These are phyloP conservation scores for Zootoca vivipara DNA, from an alignment of 2,113 vertebrate species.

Conservation along the genomic window DNA sequence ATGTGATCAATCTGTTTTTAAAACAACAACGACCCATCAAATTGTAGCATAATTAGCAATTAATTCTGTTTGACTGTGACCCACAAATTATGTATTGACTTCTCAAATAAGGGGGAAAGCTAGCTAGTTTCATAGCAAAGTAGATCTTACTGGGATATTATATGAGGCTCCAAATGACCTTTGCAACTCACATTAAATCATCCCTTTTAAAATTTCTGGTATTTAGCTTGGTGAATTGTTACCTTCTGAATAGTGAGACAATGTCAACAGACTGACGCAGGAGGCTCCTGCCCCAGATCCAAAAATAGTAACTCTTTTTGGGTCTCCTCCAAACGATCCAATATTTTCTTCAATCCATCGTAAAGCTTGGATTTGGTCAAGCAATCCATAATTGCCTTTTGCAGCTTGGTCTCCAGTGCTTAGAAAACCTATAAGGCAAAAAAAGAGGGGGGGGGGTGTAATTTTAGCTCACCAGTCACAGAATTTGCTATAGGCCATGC, in stretches of 20 bases:
- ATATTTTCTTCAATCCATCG: conserved; percentile 98
- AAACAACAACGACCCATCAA: neutral
- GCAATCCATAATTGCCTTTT: conserved; percentile 94
- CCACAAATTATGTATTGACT: neutral
- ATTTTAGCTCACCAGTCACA: conserved; percentile 29
- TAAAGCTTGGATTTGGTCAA: conserved; percentile 97
- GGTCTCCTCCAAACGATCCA: conserved; percentile 93
- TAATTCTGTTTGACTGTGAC: neutral
- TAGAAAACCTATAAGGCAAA: conserved; percentile 84
- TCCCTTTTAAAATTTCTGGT: neutral
- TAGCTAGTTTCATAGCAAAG: neutral
- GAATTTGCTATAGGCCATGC: conserved; percentile 44
- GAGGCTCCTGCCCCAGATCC: conserved; percentile 96
- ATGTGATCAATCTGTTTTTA: neutral
- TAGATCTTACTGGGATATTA: neutral
- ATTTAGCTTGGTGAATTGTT: conserved; percentile 34
- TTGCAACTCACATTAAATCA: neutral
- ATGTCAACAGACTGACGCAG: conserved; percentile 93
- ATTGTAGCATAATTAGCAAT: neutral
- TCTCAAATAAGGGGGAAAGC: neutral
- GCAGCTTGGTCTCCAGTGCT: conserved; percentile 97
- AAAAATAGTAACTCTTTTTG: conserved; percentile 95
- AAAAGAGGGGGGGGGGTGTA: neutral
- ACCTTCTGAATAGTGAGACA: conserved; percentile 99
- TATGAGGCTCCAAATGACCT: neutral